Base-by-base conservation (phyloP, 2,888 invertebrate genomes). In the Synanthedon tipuliformis region DNA sequence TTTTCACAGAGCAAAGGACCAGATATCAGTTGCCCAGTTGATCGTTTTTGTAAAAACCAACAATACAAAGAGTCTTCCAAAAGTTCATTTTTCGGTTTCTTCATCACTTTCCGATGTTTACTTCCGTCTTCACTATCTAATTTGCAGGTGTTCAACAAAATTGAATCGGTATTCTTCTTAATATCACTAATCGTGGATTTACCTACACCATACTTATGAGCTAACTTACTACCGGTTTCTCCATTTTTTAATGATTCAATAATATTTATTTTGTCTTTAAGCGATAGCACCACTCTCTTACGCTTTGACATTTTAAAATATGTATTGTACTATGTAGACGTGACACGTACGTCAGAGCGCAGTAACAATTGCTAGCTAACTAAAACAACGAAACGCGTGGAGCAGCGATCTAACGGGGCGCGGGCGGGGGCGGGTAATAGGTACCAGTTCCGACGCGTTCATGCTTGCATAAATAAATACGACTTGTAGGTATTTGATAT, bases 101-200 rank as follows among this genome's bases (percentile, higher is more conserved):
- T 63, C 61, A 62, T 62, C 50, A 57, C 48, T 63, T 64, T 65
- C 11, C 60, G 55, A 58, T 60, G 57, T 58, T 58, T 58, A 61
- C 59, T 59, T 53, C 61, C 56, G 54, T 61, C 59, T 57, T 62
- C 60, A 56, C 51, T 60, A 51, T 61, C 52, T 48, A 61, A 59
- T 60, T 59, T 60, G 59, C 59, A 59, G 53, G 61, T 60, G 58
- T 58, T 63, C 52, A 18, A 27, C 56, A 64, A 57, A 61, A 64
- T 64, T 56, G 57, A 57, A 58, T 62, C 57, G 16, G 54, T 59
- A 60, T 62, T 62, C 55, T 60, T 63, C 55, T 62, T 63, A 56
- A 64, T 62, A 57, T 64, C 64, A 59, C 59, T 60, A 54, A 64
- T 62, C 54, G 61, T 65, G 56, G 62, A 62, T 52, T 57, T 61